Percentiles rank a stretch among this genome's conserved stretches.
Conservation (phyloP, 2,888 invertebrate genomes). For the Perdita meconis region DNA sequence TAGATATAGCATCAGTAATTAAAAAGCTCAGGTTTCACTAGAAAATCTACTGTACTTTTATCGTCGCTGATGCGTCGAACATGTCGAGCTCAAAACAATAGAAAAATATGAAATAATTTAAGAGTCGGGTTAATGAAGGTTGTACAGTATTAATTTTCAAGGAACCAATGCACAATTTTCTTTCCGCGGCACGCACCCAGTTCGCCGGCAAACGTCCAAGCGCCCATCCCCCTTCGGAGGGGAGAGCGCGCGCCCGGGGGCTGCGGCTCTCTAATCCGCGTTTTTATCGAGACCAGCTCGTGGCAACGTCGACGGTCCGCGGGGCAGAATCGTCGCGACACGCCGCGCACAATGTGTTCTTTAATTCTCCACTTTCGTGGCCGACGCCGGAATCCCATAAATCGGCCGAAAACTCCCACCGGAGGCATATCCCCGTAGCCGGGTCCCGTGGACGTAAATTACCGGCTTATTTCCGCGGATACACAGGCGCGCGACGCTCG, state of each 20-base stretch:
- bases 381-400: conserved; percentile 76
- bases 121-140: too few relatives aligned
- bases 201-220: too few relatives aligned
- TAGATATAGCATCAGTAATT: too few relatives aligned
- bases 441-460: conserved; percentile 75
- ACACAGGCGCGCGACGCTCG: conserved; percentile 31
- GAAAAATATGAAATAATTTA: too few relatives aligned
- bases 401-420: conserved; percentile 78
- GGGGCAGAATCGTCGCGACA: conserved; percentile 43
- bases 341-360: conserved; percentile 73
- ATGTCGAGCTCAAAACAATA: too few relatives aligned
- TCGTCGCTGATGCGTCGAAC: too few relatives aligned
- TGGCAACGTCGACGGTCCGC: conserved; percentile 7
- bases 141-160: too few relatives aligned
- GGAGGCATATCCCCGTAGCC: conserved; percentile 59
- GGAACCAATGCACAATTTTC: neutral
- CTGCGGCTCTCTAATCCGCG: conserved; percentile 67
- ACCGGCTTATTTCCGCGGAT: conserved; percentile 79
- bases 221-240: too few relatives aligned
- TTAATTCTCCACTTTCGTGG: conserved; percentile 77
- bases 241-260: neutral
- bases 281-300: conserved; percentile 71
- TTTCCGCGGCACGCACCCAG: too few relatives aligned
- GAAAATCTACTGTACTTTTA: too few relatives aligned
- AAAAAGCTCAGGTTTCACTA: too few relatives aligned